Conservation (phyloP, 2,888 invertebrate genomes). For the Apodemia arnacis region DNA sequence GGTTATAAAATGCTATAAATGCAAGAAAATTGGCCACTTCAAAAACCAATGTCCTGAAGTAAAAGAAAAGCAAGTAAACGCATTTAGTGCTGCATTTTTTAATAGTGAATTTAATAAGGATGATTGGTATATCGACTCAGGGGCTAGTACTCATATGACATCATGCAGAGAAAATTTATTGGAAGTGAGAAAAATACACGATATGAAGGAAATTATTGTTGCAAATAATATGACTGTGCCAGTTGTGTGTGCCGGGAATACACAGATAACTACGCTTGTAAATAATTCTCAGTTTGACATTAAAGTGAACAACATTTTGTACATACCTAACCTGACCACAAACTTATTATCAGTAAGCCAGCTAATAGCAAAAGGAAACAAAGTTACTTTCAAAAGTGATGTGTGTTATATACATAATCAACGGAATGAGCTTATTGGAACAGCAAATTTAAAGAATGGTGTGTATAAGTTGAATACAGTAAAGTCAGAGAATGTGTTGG, state of each 20-base stretch:
- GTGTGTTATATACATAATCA: not conserved
- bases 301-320: slow-evolving; percentile 27
- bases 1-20: not conserved
- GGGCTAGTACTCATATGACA: too few relatives aligned
- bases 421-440: slow-evolving; percentile 16
- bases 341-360: too few relatives aligned
- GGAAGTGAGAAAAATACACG: not conserved
- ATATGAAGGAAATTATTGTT: slow-evolving; percentile 44
- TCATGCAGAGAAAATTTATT: too few relatives aligned
- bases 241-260: slow-evolving; percentile 45
- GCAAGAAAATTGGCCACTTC: too few relatives aligned
- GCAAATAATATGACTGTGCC: slow-evolving; percentile 29
- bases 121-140: too few relatives aligned
- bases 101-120: too few relatives aligned
- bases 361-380: slow-evolving; percentile 54
- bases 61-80: too few relatives aligned
- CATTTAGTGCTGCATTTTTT: too few relatives aligned
- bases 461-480: too few relatives aligned
- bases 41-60: too few relatives aligned
- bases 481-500: slow-evolving; percentile 8
- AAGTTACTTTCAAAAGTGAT: slow-evolving; percentile 32
- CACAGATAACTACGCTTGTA: slow-evolving; percentile 42
- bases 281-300: not conserved
- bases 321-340: slow-evolving; percentile 48
- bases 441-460: not conserved